phyloP scores from a whole-genome alignment of 2,797 vertebrate species.

The Cuculus canorus region DNA sequence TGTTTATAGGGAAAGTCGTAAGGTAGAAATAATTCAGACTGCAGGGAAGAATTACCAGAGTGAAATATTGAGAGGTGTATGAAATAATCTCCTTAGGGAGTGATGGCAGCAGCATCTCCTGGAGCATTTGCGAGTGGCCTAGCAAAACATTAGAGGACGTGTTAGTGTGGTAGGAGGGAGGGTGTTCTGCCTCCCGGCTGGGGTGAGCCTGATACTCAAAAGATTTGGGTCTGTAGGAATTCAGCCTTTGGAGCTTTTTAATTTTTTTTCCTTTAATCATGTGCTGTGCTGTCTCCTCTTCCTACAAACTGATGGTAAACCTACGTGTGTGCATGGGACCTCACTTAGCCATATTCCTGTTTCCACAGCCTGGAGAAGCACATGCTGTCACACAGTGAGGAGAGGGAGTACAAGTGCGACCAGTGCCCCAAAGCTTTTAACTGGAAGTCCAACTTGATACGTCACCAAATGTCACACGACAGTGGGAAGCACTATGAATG shows the following conservation, averaged over 20 bases:
- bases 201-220: background rate
- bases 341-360: slow-evolving; percentile 57
- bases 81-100: slow-evolving; percentile 29
- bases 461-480: slow-evolving; percentile 99
- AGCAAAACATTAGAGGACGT: background rate
- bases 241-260: background rate
- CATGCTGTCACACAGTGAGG: slow-evolving; percentile 92
- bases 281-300: background rate
- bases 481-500: slow-evolving; percentile 99
- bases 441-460: slow-evolving; percentile 99
- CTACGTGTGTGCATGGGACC: background rate
- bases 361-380: slow-evolving; percentile 92
- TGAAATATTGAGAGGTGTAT: background rate
- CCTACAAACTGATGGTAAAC: background rate
- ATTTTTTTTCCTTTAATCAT: background rate
- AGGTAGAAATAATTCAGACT: slow-evolving; percentile 35
- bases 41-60: background rate
- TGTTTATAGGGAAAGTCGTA: background rate
- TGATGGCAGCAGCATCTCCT: background rate
- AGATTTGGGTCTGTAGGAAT: background rate
- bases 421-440: slow-evolving; percentile 99
- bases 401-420: slow-evolving; percentile 98
- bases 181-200: background rate
- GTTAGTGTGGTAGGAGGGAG: background rate
- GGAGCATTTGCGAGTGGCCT: background rate